These are phyloP conservation scores for Phoebastria nigripes DNA, from an alignment of 2,797 vertebrate genomes.

Conservation along the genomic window DNA sequence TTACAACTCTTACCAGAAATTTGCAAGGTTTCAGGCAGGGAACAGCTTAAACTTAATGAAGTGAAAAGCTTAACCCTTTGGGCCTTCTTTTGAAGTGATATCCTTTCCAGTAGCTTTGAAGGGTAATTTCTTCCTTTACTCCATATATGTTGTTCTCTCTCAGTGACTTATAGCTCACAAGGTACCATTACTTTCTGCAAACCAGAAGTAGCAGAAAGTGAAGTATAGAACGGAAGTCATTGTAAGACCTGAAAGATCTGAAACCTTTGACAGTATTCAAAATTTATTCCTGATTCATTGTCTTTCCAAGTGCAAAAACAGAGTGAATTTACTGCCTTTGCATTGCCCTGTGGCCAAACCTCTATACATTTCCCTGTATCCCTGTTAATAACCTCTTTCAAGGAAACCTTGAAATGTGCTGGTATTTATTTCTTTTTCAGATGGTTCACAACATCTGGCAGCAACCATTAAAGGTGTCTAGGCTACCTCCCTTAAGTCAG, in stretches of 20 bases:
- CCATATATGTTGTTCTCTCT: neutral
- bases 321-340: neutral
- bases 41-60: conserved; percentile 60
- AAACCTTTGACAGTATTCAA: neutral
- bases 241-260: neutral
- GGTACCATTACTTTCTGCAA: neutral
- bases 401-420: neutral
- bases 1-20: conserved; percentile 70
- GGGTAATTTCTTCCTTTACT: conserved; percentile 26
- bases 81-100: conserved; percentile 25
- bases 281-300: neutral
- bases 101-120: conserved; percentile 35
- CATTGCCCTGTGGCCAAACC: neutral
- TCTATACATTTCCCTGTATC: neutral
- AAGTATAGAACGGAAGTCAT: neutral
- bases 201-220: neutral
- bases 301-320: neutral
- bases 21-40: conserved; percentile 55
- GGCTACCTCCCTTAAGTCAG: neutral
- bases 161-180: neutral
- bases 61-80: conserved; percentile 60
- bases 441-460: neutral
- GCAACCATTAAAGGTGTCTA: neutral
- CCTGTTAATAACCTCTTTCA: neutral
- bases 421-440: neutral